Conservation (phyloP, 2,113 vertebrate genomes). For the Nanorana parkeri region DNA sequence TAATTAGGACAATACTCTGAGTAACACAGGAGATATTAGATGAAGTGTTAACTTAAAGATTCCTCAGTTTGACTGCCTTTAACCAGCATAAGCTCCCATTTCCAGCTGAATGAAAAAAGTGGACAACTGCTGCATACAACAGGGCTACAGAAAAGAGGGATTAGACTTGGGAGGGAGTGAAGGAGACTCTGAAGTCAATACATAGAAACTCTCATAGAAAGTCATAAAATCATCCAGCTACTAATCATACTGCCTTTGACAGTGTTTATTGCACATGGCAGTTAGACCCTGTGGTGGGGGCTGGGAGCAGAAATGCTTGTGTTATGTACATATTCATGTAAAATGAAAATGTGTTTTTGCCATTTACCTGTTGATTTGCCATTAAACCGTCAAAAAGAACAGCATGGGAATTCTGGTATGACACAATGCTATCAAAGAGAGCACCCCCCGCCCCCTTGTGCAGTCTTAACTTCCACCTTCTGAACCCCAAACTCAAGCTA, state of each 20-base stretch:
- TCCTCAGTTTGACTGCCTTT: constrained; percentile 83
- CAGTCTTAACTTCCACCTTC: constrained; percentile 58
- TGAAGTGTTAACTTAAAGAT: constrained; percentile 93
- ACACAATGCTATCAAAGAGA: constrained; percentile 80
- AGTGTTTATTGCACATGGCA: background rate
- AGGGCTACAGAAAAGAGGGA: constrained; percentile 80
- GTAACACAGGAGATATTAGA: constrained; percentile 86
- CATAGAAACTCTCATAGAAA: constrained; percentile 61
- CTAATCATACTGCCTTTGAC: too few relatives aligned
- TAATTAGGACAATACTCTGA: constrained; percentile 79
- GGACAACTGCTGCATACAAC: constrained; percentile 84
- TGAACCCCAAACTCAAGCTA: constrained; percentile 50
- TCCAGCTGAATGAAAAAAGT: constrained; percentile 81
- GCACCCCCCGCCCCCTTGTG: constrained; percentile 71
- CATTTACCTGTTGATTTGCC: constrained; percentile 95
- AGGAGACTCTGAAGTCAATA: constrained; percentile 48
- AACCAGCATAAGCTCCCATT: constrained; percentile 85
- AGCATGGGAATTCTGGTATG: constrained; percentile 93
- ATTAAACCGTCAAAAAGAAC: constrained; percentile 98
- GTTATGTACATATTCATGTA: constrained; percentile 70
- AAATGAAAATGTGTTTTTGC: constrained; percentile 92
- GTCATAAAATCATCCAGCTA: constrained; percentile 23
- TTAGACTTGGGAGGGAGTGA: constrained; percentile 68
- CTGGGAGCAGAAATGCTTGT: constrained; percentile 32
- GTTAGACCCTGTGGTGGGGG: constrained; percentile 48